Base-by-base conservation (phyloP, 2,113 vertebrate genomes). In the Callipepla squamata region DNA sequence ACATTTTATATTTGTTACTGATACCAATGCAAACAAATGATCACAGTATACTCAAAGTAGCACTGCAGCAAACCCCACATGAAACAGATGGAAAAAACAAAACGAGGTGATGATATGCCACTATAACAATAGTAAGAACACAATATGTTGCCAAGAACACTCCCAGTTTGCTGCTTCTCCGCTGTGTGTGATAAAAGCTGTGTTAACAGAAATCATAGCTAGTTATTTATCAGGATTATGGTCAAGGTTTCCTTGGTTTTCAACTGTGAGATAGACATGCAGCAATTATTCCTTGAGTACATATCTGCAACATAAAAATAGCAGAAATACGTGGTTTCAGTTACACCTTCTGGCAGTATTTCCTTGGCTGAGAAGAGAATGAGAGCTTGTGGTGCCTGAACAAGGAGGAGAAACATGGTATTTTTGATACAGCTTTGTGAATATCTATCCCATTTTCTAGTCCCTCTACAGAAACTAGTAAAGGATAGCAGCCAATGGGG, bases 1-100 rank as follows among this genome's bases (percentile, higher is more conserved):
- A n/a, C 59, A 86, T 79, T 94, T 94, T 74, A 61, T 51, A 77
- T 92, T 96, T 93, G 84, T 94, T 93, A 85, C 69, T 86, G 48
- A 73, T 94, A 92, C 59, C 89, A 94, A 9, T 55, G 92, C 82
- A 96, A 96, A 93, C 87, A 96, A 92, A 91, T 2, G 1, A 94
- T 90, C 9, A 3, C 82, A 78, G 79, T 67, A 79, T 59, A 92
- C 87, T 95, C 83, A 26, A 94, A 81, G 68, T 12, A 74, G 42
- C 74, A 58, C 77, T 81, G 94, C 22, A 80, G 38, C 59, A 94
- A 95, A 91, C 44, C 84, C 11, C 12, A 74, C 89, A 82, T 45
- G 81, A 96, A 96, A 79, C 93, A 95, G 96, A 95, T 94, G 95
- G 95, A 91, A 95, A 80, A 91, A 94, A 95, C 94, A 93, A 95